A percentile compares a stretch with the other conserved stretches of the same genome.
Conservation (phyloP, 2,113 vertebrate genomes). For the Austrofundulus limnaeus region DNA sequence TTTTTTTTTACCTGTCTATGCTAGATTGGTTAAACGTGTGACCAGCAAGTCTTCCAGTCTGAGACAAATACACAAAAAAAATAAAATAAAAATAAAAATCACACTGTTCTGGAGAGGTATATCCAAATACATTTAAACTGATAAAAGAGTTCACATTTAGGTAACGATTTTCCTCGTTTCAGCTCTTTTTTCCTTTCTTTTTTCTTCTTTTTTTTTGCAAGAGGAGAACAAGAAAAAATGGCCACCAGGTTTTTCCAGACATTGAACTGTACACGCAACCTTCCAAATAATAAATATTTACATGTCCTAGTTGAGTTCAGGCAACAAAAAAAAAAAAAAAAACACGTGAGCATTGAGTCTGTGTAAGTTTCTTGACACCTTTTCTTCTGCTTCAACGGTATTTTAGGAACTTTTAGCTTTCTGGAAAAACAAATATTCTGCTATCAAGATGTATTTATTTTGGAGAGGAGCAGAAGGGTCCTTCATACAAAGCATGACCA, state of each 20-base stretch:
- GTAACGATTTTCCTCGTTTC: slow-evolving; percentile 52
- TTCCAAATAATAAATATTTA: slow-evolving; percentile 79
- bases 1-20: slow-evolving; percentile 66
- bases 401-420: slow-evolving; percentile 58
- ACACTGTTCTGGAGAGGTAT: slow-evolving; percentile 79
- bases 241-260: slow-evolving; percentile 68
- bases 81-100: no score
- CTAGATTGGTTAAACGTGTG: slow-evolving; percentile 73
- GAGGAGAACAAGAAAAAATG: slow-evolving; percentile 70
- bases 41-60: slow-evolving; percentile 65
- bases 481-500: slow-evolving; percentile 75
- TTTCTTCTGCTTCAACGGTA: slow-evolving; percentile 62
- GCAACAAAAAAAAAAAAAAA: slow-evolving; percentile 34
- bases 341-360: slow-evolving; percentile 47
- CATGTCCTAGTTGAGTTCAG: slow-evolving; percentile 70
- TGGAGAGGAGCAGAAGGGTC: slow-evolving; percentile 64
- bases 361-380: slow-evolving; percentile 59
- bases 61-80: slow-evolving; percentile 62
- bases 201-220: slow-evolving; percentile 34
- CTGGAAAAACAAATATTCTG: slow-evolving; percentile 55
- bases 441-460: slow-evolving; percentile 64
- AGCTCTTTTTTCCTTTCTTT: slow-evolving; percentile 34
- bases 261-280: slow-evolving; percentile 73
- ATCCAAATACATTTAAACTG: slow-evolving; percentile 76
- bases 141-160: slow-evolving; percentile 74